Evolutionary conservation across 2,888 invertebrate genomes (phyloP), one percentile per base, ranked within the genome.

Genomic region (Pollenia angustigena): DNA sequence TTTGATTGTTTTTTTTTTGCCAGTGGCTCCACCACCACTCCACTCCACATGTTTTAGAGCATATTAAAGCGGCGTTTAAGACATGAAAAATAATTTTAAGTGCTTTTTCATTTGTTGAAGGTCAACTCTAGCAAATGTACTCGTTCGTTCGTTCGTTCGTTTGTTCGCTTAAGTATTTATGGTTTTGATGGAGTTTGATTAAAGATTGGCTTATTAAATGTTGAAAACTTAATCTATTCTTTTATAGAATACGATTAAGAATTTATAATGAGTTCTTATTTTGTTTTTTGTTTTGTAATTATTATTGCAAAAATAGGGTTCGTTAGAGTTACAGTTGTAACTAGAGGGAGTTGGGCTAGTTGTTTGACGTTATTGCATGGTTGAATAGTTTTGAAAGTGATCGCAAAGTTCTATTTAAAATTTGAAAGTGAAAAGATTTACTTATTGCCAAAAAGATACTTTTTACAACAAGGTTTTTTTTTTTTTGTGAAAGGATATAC

Each of bases 51-150:
- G 69, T 16, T 52, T 2, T 7, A 58, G 32, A 32, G 23, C 32
- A 23, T 58, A 32, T 18, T 52, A 54, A 71, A 80, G 52, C 54
- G 46, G 52, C 18, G 56, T 68, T 74, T 54, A 40, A 56, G 69
- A 79, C 14, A 58, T 69, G 50, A 78, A 78, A 58, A 56, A 56
- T 71, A 64, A 58, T 66, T 72, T 74, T 8, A 71, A 80, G 66
- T 76, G 83, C 80, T 81, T 64, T 71, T 76, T 81, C 40, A 72
- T 71, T 79, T 62, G 56, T 81, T 84, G 84, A 87, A 87, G 87
- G 87, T 87, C 87, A 84, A 74, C 76, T 68, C 62, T 68, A 74
- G 80, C 72, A 72, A 76, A 87, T 81, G 32, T 66, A 6, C 32
- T 32, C 32, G 6, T 6, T 32, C 32, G 32, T 6, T 32, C 32